Evolutionary conservation across 2,113 vertebrate species (phyloP).

Genomic region (Eubucco bourcierii): DNA sequence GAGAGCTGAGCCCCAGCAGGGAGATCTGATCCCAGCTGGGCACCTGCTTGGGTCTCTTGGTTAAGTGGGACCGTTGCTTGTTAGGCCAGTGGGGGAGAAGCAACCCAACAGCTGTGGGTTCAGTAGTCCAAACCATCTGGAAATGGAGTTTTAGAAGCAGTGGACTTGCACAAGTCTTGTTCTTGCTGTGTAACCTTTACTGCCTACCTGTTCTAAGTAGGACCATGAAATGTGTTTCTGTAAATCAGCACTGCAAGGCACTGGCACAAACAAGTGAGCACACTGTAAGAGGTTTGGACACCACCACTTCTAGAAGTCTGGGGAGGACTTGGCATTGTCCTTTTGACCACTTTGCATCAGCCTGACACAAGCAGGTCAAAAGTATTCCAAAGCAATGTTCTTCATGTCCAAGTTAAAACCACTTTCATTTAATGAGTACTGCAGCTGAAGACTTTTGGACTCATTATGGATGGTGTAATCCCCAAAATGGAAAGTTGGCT

Average conservation of each 20-base stretch:
- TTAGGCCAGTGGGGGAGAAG: not conserved
- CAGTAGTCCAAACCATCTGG: not conserved
- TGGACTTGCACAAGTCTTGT: not conserved
- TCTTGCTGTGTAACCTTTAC: not conserved
- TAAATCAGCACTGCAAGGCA: not conserved
- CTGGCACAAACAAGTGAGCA: not conserved
- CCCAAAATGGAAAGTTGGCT: not conserved
- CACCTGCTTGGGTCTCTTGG: not conserved
- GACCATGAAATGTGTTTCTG: not conserved
- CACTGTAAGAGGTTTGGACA: not conserved
- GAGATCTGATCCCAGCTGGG: not conserved
- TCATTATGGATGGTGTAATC: not conserved
- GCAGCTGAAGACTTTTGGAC: not conserved
- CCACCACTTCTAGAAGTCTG: not conserved
- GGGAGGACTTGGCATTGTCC: not conserved
- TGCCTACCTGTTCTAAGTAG: not conserved
- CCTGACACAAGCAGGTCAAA: not conserved
- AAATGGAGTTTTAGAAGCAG: not conserved
- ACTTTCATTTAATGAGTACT: not conserved
- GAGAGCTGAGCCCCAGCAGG: not conserved
- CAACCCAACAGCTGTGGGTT: not conserved
- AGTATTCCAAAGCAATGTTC: not conserved
- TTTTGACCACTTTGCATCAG: not conserved
- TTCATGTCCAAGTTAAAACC: not conserved
- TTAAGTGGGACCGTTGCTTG: not conserved